Base-by-base conservation (phyloP, 2,888 invertebrate genomes). In the Calameuta idolon region DNA sequence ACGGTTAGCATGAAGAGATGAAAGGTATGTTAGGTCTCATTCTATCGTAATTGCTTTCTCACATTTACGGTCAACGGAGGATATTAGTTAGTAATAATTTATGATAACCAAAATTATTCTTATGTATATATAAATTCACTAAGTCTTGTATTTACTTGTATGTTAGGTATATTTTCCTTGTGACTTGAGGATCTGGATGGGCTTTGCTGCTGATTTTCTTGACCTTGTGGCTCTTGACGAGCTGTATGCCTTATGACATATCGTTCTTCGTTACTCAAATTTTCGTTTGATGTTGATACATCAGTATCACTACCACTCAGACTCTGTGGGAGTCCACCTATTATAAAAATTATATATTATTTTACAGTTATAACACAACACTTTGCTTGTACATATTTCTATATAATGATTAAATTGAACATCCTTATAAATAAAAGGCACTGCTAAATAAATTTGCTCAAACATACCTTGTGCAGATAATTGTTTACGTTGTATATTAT, bases 201-300 rank as follows among this genome's bases (percentile, higher is more conserved):
- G 93, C 94, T 88, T 88, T 92, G 89, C 83, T 93, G 93, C 81
- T 94, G 93, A 91, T 96, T 97, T 91, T 98, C 98, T 92, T 98
- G 97, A 0, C 98, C 98, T 91, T 98, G 98, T 0, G 98, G 98
- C 90, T 98, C 98, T 88, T 97, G 97, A 69, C 98, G 93, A 11
- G 96, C 95, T 0, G 96, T 96, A 87, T 96, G 96, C 83, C 95
- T 93, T 81, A 97, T 95, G 74, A 96, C 96, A 92, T 96, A 96
- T 84, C 96, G 94, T 90, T 97, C 97, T 91, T 97, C 97, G 87
- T 96, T 94, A 68, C 96, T 97, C 82, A 98, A 92, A 92, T 97
- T 98, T 92, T 98, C 97, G 85, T 96, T 97, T 30, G 97, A 97
- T 4, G 97, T 97, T 23, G 97, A 97, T 79, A 97, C 95, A 93